Evolutionary conservation across 1,140 invertebrate species (phyloP).

Genomic region (Spodoptera litura): DNA sequence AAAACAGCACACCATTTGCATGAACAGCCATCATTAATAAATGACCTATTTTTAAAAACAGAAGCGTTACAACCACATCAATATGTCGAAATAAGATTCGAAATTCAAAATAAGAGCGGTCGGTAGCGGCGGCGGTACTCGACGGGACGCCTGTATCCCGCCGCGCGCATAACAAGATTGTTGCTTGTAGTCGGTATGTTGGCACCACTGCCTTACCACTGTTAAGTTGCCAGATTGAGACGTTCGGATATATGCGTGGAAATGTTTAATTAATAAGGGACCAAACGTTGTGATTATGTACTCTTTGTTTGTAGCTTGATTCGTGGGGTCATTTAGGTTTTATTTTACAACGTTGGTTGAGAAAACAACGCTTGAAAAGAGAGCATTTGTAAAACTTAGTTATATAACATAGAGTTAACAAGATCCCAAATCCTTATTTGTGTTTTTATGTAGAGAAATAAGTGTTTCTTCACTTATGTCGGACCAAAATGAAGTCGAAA

Average conservation of each 20-base stretch:
- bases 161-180: conserved; percentile 52
- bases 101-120: conserved; percentile 47
- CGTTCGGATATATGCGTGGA: conserved; percentile 12
- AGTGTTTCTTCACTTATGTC: too few species aligned
- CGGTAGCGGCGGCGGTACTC: conserved; percentile 56
- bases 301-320: too few species aligned
- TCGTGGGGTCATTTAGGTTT: too few species aligned
- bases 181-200: conserved; percentile 49
- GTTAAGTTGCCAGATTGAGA: conserved; percentile 52
- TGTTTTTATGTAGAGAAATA: too few species aligned
- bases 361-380: too few species aligned
- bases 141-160: conserved; percentile 58
- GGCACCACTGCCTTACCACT: conserved; percentile 48
- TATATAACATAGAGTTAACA: too few species aligned
- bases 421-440: too few species aligned
- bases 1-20: background rate
- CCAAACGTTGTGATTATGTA: background rate
- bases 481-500: too few species aligned
- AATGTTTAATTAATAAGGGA: conserved; percentile 35
- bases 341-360: too few species aligned
- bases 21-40: conserved; percentile 23
- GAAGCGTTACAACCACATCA: conserved; percentile 48
- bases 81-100: conserved; percentile 59
- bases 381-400: too few species aligned
- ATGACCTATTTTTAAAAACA: conserved; percentile 40